Percentiles rank a stretch among this genome's conserved stretches.
Evolutionary conservation across 2,888 invertebrate genomes (phyloP).

Genomic region (Trimorus sp.): DNA sequence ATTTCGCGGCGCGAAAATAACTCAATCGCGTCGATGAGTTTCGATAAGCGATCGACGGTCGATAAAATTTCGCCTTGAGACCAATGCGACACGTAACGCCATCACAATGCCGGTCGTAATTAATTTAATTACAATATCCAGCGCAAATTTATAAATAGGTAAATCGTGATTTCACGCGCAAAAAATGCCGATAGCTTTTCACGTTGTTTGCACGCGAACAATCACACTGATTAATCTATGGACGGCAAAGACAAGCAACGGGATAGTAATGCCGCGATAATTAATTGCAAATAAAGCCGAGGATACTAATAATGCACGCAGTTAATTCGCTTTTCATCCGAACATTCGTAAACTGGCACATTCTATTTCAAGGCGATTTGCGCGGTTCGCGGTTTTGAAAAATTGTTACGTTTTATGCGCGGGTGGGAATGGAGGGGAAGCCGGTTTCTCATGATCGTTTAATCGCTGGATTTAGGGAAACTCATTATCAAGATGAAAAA

Average conservation of each 20-base stretch:
- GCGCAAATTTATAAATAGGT: conserved; percentile 67
- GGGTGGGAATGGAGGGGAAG: conserved; percentile 24
- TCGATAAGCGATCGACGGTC: conserved; percentile 40
- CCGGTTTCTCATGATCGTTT: conserved; percentile 21
- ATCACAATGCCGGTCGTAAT: conserved; percentile 65
- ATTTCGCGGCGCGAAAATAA: neutral
- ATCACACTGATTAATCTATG: conserved; percentile 66
- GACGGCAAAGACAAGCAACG: conserved; percentile 60
- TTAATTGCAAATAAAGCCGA: conserved; percentile 65
- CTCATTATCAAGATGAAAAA: neutral
- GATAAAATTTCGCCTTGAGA: conserved; percentile 66
- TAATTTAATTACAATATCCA: conserved; percentile 66
- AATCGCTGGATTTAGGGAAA: conserved; percentile 8
- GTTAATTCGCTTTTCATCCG: conserved; percentile 62
- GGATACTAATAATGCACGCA: conserved; percentile 58
- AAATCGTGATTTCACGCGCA: conserved; percentile 66
- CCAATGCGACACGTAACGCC: conserved; percentile 67
- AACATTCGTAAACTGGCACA: conserved; percentile 59
- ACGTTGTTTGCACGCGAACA: conserved; percentile 65
- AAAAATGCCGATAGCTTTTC: conserved; percentile 65
- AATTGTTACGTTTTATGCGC: conserved; percentile 17
- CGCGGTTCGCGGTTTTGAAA: conserved; percentile 30
- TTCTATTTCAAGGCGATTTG: conserved; percentile 57
- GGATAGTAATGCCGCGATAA: conserved; percentile 64
- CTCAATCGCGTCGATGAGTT: conserved; percentile 14